These are phyloP conservation scores for Acromyrmex heyeri DNA, from an alignment of 1,140 invertebrate genomes.

Conservation along the genomic window DNA sequence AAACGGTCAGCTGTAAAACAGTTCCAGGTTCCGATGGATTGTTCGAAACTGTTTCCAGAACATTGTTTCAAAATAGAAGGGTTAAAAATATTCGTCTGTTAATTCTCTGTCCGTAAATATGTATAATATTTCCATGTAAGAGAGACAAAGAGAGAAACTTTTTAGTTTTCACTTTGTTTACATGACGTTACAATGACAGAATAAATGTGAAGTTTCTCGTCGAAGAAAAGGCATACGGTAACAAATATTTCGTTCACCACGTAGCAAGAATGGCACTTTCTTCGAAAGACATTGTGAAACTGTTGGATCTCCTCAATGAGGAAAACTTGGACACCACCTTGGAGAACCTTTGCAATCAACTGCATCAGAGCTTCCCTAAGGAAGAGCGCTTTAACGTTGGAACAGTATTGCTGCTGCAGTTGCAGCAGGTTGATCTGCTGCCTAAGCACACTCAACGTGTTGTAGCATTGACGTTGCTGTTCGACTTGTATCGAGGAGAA, in stretches of 20 bases:
- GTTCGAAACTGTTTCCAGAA: not conserved
- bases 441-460: slow-evolving; percentile 90
- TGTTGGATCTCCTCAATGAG: slow-evolving; percentile 89
- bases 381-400: slow-evolving; percentile 92
- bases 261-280: slow-evolving; percentile 78
- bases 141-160: too few relatives aligned
- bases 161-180: not conserved
- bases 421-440: slow-evolving; percentile 91
- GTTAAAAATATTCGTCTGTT: not conserved
- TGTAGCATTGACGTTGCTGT: slow-evolving; percentile 90
- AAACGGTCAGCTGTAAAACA: not conserved
- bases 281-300: slow-evolving; percentile 83
- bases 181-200: not conserved
- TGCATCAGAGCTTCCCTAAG: slow-evolving; percentile 92
- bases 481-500: slow-evolving; percentile 92
- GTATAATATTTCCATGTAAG: not conserved
- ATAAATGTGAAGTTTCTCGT: not conserved
- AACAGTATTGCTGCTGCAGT: slow-evolving; percentile 89
- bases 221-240: not conserved
- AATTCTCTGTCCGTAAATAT: not conserved
- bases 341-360: slow-evolving; percentile 89
- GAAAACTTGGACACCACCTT: slow-evolving; percentile 89
- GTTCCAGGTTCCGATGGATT: not conserved
- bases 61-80: not conserved
- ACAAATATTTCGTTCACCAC: not conserved